Evolutionary conservation across 2,888 invertebrate genomes (phyloP).

Genomic region (Clanis bilineata): DNA sequence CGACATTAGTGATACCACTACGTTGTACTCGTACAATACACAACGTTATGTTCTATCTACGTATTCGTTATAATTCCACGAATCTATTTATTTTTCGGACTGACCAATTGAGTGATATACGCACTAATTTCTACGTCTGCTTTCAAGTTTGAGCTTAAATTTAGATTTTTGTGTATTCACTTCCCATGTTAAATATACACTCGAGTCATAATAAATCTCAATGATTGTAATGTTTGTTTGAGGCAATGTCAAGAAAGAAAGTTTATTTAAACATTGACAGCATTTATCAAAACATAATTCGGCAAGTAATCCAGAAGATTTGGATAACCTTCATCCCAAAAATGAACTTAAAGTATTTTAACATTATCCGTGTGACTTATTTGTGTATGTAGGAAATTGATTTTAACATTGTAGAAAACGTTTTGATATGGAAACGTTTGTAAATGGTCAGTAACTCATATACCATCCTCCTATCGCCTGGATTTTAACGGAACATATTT

Average conservation of each 20-base stretch:
- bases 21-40: neutral
- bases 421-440: neutral
- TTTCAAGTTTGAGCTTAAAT: neutral
- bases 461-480: no score
- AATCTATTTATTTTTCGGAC: constrained; percentile 1
- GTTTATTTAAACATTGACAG: neutral
- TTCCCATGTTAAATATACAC: constrained; percentile 3
- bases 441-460: no score
- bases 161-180: constrained; percentile 2
- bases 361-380: neutral
- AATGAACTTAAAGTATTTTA: neutral
- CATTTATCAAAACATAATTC: neutral
- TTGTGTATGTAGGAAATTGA: no score
- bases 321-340: neutral
- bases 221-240: neutral
- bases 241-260: neutral
- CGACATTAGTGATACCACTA: constrained; percentile 26
- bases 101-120: constrained; percentile 3
- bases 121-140: neutral
- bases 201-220: constrained; percentile 3
- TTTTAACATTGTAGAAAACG: no score
- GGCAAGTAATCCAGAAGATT: neutral
- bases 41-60: neutral
- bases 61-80: neutral
- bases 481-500: no score